phyloP scores from a whole-genome alignment of 2,113 vertebrate species.

The Anoplopoma fimbria region DNA sequence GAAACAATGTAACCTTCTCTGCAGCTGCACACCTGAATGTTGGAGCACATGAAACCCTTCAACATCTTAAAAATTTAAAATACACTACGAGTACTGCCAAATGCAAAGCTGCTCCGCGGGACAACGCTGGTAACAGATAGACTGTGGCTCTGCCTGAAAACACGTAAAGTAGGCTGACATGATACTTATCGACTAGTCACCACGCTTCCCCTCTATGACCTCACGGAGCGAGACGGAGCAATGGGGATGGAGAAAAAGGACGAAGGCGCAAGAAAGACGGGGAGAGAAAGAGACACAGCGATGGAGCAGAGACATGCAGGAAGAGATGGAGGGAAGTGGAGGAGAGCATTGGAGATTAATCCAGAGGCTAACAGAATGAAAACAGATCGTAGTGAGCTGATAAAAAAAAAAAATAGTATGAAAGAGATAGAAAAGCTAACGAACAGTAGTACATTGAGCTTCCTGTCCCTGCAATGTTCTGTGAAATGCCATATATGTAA shows the following conservation, averaged over 20 bases:
- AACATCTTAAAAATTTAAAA: constrained; percentile 58
- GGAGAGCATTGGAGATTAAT: constrained; percentile 24
- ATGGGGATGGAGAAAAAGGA: constrained; percentile 32
- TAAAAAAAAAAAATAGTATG: neutral
- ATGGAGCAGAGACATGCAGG: constrained; percentile 23
- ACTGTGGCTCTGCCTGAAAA: constrained; percentile 42
- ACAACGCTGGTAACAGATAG: constrained; percentile 18
- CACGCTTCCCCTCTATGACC: constrained; percentile 66
- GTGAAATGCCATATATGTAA: constrained; percentile 17
- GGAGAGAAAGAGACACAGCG: constrained; percentile 7
- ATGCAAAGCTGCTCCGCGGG: constrained; percentile 19
- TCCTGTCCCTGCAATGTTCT: constrained; percentile 29
- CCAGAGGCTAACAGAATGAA: constrained; percentile 6
- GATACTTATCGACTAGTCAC: constrained; percentile 58
- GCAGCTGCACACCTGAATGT: constrained; percentile 27
- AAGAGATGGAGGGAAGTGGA: constrained; percentile 27
- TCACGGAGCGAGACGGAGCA: constrained; percentile 47
- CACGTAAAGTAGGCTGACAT: constrained; percentile 47
- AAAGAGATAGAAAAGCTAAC: constrained; percentile 2
- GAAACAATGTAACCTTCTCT: neutral
- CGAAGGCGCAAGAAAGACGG: neutral
- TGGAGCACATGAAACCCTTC: constrained; percentile 44
- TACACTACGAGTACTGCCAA: constrained; percentile 20
- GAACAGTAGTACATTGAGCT: neutral
- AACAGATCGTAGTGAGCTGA: neutral